phyloP scores from a whole-genome alignment of 2,797 vertebrate genomes.

The Chaenodraco wilsoni region DNA sequence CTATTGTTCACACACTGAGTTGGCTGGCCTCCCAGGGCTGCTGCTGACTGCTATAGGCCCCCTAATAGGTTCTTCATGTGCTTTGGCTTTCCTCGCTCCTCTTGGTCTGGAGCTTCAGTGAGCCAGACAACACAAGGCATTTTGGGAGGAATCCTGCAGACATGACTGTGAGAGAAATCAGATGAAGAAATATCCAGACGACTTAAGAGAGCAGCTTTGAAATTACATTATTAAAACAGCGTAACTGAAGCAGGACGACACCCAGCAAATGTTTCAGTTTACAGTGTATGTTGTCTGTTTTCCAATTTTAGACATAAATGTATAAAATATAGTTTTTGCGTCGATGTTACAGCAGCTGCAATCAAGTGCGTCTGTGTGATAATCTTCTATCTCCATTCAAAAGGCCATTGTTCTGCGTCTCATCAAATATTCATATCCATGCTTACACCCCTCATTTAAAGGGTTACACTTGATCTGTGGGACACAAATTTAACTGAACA shows the following conservation, averaged over 20 bases:
- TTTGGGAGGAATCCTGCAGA: constrained; percentile 70
- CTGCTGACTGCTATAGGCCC: constrained; percentile 78
- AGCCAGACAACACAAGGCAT: constrained; percentile 70
- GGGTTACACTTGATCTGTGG: constrained; percentile 40
- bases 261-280: neutral
- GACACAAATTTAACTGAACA: constrained; percentile 42
- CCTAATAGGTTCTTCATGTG: constrained; percentile 88
- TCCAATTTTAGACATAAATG: neutral
- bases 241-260: neutral
- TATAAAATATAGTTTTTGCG: neutral
- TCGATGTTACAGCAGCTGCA: constrained; percentile 45
- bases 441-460: constrained; percentile 43
- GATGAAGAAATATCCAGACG: constrained; percentile 24
- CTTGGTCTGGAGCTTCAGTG: constrained; percentile 57
- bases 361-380: constrained; percentile 56
- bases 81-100: constrained; percentile 69
- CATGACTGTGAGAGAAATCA: constrained; percentile 43
- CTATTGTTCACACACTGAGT: constrained; percentile 84
- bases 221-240: neutral
- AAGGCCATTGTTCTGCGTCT: constrained; percentile 59
- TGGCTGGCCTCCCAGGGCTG: constrained; percentile 84
- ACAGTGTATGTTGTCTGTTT: neutral
- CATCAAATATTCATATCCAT: constrained; percentile 70
- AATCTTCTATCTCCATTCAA: constrained; percentile 50
- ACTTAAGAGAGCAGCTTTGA: neutral